Evolutionary conservation across 2,888 invertebrate species (phyloP).

Genomic region (Lochmaea crataegi): DNA sequence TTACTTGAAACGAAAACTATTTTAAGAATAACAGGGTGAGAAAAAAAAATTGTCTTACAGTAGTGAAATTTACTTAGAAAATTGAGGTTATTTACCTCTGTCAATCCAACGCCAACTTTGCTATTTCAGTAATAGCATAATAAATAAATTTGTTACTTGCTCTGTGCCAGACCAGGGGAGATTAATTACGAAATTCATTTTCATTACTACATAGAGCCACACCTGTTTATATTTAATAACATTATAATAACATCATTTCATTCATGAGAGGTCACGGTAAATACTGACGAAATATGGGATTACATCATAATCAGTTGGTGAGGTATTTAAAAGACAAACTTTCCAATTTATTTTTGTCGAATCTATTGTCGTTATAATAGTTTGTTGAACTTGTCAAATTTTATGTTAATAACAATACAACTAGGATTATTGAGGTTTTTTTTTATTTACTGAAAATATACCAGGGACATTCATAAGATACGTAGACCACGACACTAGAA

Average conservation of each 20-base stretch:
- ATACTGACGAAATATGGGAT: not conserved
- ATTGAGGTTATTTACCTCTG: not conserved
- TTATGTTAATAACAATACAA: too few species aligned
- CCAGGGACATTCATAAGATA: too few species aligned
- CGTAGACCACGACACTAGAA: too few species aligned
- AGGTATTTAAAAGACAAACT: too few species aligned
- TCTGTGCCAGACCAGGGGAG: not conserved
- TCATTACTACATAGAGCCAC: not conserved
- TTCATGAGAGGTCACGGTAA: not conserved
- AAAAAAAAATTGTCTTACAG: too few species aligned
- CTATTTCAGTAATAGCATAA: not conserved
- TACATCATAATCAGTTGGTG: not conserved
- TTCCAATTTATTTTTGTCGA: too few species aligned
- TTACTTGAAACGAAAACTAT: too few species aligned
- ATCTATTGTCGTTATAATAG: too few species aligned
- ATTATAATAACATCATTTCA: not conserved
- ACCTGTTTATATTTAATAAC: not conserved
- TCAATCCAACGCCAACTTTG: not conserved
- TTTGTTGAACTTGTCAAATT: too few species aligned
- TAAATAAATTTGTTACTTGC: not conserved
- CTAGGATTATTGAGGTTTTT: too few species aligned
- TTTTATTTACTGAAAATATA: too few species aligned
- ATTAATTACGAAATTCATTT: not conserved
- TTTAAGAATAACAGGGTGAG: too few species aligned
- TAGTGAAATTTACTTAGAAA: not conserved